phyloP scores from a whole-genome alignment of 2,113 vertebrate genomes.

The Capreolus pygargus region DNA sequence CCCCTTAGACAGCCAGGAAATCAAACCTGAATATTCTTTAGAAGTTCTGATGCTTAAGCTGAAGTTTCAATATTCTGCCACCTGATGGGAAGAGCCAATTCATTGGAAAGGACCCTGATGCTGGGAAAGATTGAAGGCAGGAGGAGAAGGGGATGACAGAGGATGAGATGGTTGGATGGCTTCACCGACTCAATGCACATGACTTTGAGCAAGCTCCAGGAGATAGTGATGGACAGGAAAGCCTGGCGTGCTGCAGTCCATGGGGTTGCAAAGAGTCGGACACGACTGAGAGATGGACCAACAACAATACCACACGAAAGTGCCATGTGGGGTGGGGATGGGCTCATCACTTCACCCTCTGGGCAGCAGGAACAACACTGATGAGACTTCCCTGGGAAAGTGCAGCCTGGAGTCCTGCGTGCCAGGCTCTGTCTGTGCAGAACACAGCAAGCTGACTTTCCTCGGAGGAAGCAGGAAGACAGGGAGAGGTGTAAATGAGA shows the following conservation, averaged over 20 bases:
- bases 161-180: background rate
- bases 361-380: slow-evolving; percentile 13
- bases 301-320: background rate
- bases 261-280: background rate
- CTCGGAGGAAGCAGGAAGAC: background rate
- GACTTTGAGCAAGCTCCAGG: background rate
- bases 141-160: background rate
- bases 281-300: background rate
- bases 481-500: slow-evolving; percentile 57
- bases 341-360: background rate
- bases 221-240: background rate
- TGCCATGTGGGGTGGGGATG: rapidly evolving
- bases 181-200: background rate
- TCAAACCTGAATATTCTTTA: background rate
- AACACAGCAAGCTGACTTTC: slow-evolving; percentile 35
- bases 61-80: background rate
- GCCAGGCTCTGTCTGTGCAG: slow-evolving; percentile 23
- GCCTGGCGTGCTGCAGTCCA: background rate
- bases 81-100: background rate
- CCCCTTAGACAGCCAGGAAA: background rate
- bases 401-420: slow-evolving; percentile 12
- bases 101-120: background rate
- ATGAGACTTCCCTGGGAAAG: slow-evolving; percentile 57
- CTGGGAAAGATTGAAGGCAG: background rate
- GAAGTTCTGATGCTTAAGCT: background rate